Evolutionary conservation across 2,797 vertebrate species (phyloP).

Genomic region (Poecilia wingei): DNA sequence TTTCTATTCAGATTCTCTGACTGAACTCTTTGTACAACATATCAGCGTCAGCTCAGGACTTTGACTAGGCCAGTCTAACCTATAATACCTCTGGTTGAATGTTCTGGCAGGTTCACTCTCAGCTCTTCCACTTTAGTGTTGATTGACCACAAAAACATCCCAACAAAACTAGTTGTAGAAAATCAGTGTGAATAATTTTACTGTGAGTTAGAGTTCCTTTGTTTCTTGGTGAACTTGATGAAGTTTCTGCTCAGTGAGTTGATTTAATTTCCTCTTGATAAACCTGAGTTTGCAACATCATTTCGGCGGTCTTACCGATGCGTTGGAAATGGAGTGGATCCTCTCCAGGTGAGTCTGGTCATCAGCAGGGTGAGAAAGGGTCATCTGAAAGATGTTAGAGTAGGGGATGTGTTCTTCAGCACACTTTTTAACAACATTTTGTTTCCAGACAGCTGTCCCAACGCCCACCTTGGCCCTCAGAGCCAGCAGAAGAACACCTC

Average conservation of each 20-base stretch:
- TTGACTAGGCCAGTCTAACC: background rate
- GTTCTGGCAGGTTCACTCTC: too few relatives aligned
- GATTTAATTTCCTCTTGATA: background rate
- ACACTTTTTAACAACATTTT: background rate
- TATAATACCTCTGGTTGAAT: background rate
- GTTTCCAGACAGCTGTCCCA: background rate
- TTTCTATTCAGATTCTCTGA: background rate
- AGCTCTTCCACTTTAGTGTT: too few relatives aligned
- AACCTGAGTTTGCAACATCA: background rate
- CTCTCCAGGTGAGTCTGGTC: slow-evolving; percentile 28
- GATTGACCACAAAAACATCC: background rate
- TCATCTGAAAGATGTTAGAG: slow-evolving; percentile 37
- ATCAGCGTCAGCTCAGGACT: background rate
- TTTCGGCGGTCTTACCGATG: slow-evolving; percentile 27
- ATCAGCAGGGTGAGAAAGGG: slow-evolving; percentile 29
- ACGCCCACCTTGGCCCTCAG: slow-evolving; percentile 65
- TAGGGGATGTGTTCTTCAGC: background rate
- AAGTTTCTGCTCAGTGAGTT: background rate
- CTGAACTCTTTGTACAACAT: background rate
- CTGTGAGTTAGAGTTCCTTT: background rate
- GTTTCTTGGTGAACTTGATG: background rate
- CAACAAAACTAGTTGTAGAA: background rate
- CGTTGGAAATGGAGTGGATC: slow-evolving; percentile 7
- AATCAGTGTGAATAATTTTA: background rate
- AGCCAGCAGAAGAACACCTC: slow-evolving; percentile 62